Evolutionary conservation across 2,888 invertebrate genomes (phyloP), one percentile per base, ranked within the genome.

Genomic region (Xylota sylvarum): DNA sequence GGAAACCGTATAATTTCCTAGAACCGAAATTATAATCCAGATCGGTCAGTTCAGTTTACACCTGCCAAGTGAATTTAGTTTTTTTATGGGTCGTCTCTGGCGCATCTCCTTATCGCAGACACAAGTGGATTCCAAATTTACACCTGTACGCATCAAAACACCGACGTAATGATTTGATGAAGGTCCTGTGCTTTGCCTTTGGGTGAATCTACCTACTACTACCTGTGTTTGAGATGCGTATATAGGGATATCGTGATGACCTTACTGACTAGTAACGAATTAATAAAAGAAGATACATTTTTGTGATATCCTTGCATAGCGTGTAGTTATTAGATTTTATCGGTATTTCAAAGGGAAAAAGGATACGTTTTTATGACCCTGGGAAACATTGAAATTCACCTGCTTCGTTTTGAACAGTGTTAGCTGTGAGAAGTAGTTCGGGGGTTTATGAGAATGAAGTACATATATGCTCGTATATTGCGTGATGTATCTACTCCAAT

Each of bases 1-100:
- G 37, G 50, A 69, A 69, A 86, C 67, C 77, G 77, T 86, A 78
- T 81, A 81, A 81, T 86, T 86, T 86, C 81, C 64, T 64, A 73
- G 73, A 78, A 82, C 60, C 43, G 30, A 76, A 65, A 85, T 70
- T 80, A 46, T 73, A 73, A 69, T 69, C 81, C 56, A 78, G 55
- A 56, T 69, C 55, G 86, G 81, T 77, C 81, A 85, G 67, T 55
- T 65, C 9, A 14, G 14, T 55, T 64, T n/a, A 37, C 55, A 83
- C 83, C 83, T 83, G 83, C 81, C 58, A 6, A 1, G 35, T 17
- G 48, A 17, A 5, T 32, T 35, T 19, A 30, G 10, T 67, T 60
- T 23, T 60, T 23, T 55, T 52, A 37, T 48, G 46, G 23, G 12
- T 30, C n/a, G 2, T 1, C 35, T 52, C 37, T 43, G 56, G 65